phyloP scores from a whole-genome alignment of 2,113 vertebrate species.

The Chelonoidis abingdonii region DNA sequence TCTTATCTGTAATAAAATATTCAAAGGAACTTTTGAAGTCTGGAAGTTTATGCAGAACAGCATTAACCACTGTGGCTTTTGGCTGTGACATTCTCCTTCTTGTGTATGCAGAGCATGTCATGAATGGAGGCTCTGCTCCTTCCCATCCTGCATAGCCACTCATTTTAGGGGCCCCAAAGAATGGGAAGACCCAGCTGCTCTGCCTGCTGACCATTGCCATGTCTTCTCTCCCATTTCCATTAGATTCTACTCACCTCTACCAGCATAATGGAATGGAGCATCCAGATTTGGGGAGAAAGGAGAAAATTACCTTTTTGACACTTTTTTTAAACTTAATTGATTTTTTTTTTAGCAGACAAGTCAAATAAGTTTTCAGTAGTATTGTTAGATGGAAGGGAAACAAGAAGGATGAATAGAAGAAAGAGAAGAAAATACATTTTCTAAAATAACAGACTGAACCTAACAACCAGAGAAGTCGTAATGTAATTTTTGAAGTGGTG shows the following conservation, averaged over 20 bases:
- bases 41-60: not conserved
- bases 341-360: not conserved
- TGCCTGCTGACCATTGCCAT: not conserved
- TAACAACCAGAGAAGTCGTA: rapidly evolving
- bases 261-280: not conserved
- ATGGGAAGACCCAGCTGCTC: not conserved
- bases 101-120: not conserved
- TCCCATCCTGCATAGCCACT: not conserved
- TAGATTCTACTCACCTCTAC: rapidly evolving
- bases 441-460: not conserved
- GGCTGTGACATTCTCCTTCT: not conserved
- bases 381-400: not conserved
- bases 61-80: not conserved
- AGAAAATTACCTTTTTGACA: not conserved
- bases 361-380: not conserved
- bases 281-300: not conserved
- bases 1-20: not conserved
- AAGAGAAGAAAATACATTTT: not conserved
- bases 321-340: not conserved
- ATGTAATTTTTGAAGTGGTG: not conserved
- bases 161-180: not conserved
- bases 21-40: not conserved
- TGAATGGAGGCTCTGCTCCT: not conserved
- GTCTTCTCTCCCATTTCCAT: not conserved
- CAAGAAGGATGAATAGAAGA: not conserved